These are phyloP conservation scores for Oryzias sinensis DNA, from an alignment of 2,797 vertebrate genomes.

Conservation along the genomic window DNA sequence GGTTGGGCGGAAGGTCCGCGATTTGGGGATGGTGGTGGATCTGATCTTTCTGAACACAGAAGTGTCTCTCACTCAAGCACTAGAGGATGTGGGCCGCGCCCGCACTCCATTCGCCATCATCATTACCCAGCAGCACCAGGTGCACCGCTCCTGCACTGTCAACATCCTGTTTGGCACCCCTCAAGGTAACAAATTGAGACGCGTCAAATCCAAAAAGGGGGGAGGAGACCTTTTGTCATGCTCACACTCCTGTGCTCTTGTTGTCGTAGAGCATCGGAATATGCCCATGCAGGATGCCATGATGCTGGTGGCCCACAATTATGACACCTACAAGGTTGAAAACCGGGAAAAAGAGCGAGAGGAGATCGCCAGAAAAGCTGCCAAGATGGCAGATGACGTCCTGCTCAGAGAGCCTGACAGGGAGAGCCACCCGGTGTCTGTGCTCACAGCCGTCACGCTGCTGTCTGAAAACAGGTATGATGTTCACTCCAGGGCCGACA, in stretches of 20 bases:
- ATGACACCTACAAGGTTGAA: conserved; percentile 90
- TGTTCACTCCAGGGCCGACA: neutral
- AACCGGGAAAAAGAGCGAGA: conserved; percentile 93
- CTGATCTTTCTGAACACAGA: conserved; percentile 99
- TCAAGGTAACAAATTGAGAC: conserved; percentile 80
- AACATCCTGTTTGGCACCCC: conserved; percentile 98
- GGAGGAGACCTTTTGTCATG: neutral
- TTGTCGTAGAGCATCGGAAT: conserved; percentile 90
- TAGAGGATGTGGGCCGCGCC: conserved; percentile 93
- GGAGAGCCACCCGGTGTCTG: conserved; percentile 84
- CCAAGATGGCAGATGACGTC: conserved; percentile 96
- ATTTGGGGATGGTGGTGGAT: conserved; percentile 97
- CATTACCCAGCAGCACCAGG: conserved; percentile 97
- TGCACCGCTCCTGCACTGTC: conserved; percentile 96
- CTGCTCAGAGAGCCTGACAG: conserved; percentile 88
- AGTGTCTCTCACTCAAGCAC: conserved; percentile 92
- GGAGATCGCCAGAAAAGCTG: conserved; percentile 91
- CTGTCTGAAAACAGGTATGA: conserved; percentile 85
- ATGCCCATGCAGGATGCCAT: conserved; percentile 98
- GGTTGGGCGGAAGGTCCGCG: conserved; percentile 92
- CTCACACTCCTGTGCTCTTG: neutral
- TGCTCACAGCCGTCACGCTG: conserved; percentile 87
- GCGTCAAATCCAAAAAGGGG: too few species aligned
- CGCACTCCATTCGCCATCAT: conserved; percentile 98
- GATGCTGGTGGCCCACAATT: conserved; percentile 94